Conservation (phyloP, 2,113 vertebrate species). For the Bothrops jararaca region DNA sequence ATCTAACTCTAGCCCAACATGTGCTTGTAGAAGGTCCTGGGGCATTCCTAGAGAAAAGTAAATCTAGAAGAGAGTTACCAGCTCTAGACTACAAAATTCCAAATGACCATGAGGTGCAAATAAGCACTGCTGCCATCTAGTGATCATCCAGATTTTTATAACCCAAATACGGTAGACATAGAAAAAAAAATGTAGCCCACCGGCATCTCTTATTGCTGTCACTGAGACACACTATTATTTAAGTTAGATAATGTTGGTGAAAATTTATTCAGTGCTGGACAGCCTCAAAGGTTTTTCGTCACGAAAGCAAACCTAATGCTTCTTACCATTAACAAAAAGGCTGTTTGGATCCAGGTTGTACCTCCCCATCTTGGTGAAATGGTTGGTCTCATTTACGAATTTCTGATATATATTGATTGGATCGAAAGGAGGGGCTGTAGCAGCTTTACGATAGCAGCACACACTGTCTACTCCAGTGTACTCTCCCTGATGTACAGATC, state of each 20-base stretch:
- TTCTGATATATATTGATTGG: constrained; percentile 59
- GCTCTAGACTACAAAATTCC: not conserved
- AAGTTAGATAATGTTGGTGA: not conserved
- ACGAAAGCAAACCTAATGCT: not conserved
- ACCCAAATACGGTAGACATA: not conserved
- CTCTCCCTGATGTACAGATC: constrained; percentile 30
- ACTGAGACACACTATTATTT: not conserved
- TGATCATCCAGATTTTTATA: not conserved
- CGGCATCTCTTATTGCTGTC: not conserved
- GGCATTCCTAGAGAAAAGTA: not conserved
- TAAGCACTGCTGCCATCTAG: not conserved
- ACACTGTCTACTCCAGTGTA: constrained; percentile 56
- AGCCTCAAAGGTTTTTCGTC: not conserved
- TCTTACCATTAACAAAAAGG: constrained; percentile 47
- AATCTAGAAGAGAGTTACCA: not conserved
- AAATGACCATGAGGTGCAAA: not conserved
- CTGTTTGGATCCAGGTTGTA: constrained; percentile 57
- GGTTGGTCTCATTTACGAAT: constrained; percentile 35
- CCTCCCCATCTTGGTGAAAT: constrained; percentile 51
- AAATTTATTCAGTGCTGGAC: not conserved
- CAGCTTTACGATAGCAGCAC: constrained; percentile 47
- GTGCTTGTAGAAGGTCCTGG: not conserved
- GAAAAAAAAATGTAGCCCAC: not conserved
- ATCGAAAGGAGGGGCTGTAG: constrained; percentile 20
- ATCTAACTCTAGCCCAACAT: not conserved